Base-by-base conservation (phyloP, 2,888 invertebrate species). In the Polylopha cassiicola region DNA sequence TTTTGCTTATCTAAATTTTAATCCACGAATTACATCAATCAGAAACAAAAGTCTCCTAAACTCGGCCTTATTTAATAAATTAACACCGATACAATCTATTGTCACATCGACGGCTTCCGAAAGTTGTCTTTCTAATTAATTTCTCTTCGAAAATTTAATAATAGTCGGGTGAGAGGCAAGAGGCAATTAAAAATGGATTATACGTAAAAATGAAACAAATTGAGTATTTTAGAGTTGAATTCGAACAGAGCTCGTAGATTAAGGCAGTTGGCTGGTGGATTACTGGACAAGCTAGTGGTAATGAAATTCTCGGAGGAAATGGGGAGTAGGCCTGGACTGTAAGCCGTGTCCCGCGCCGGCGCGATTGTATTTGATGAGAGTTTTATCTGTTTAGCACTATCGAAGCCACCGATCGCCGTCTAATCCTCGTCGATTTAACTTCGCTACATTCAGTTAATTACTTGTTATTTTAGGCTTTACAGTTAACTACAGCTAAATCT, bases 321-420 rank as follows among this genome's bases (percentile, higher is more conserved):
- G 63, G 64, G 61, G 71, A 68, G 70, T 58, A 77, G 75, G 79
- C 78, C 81, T 76, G 77, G 73, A 56, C 64, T 72, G 66, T 81
- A 81, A 84, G 79, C 80, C 66, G 64, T 73, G 80, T 75, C 74
- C 79, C 73, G 67, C 76, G 60, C 58, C 65, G 68, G 62, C 72
- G n/a, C 72, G 82, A 82, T 82, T 80, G 79, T 80, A 79, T 82
- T 80, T 80, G 80, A 82, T 79, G 77, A 74, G 74, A 77, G 70
- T 81, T 81, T 80, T 78, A 81, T 82, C 79, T 77, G 72, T 78
- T 79, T 69, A 59, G 61, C 68, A 65, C 69, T 68, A 73, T 73
- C 67, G 55, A 50, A 49, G 61, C 61, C 39, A 37, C 39, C 62
- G 63, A 73, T 73, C 66, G 62, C 62, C 60, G 59, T 58, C 53